These are phyloP conservation scores for Anastrepha obliqua DNA, from an alignment of 1,140 invertebrate species.

Conservation along the genomic window DNA sequence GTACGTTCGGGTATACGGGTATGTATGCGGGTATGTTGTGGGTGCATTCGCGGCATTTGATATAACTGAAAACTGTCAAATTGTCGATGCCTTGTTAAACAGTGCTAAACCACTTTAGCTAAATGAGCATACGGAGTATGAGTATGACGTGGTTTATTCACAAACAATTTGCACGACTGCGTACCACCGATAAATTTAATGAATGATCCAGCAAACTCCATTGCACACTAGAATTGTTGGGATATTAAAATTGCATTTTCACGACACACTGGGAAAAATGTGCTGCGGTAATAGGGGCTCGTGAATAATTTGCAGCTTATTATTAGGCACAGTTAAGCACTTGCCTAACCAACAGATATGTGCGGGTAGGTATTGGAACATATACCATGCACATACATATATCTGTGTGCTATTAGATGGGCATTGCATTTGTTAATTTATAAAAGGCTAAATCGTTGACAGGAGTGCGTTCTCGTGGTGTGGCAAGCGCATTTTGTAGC, in stretches of 20 bases:
- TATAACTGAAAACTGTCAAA: slow-evolving; percentile 38
- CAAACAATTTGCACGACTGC: slow-evolving; percentile 12
- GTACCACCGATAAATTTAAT: slow-evolving; percentile 43
- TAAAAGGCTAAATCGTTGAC: slow-evolving; percentile 7
- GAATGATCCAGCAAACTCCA: not conserved
- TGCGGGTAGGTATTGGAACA: too few relatives aligned
- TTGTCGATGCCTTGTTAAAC: not conserved
- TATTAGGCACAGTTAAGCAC: slow-evolving; percentile 3
- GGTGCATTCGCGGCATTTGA: slow-evolving; percentile 8
- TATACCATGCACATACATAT: not conserved
- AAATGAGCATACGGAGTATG: too few relatives aligned
- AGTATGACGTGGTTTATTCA: not conserved
- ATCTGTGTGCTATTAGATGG: not conserved
- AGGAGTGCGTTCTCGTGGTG: not conserved
- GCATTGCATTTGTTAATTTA: slow-evolving; percentile 4
- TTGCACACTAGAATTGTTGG: not conserved
- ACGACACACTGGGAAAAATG: not conserved
- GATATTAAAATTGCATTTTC: slow-evolving; percentile 44
- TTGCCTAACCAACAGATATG: too few relatives aligned
- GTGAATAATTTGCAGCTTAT: slow-evolving; percentile 33
- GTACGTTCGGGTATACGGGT: too few relatives aligned
- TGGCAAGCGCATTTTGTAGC: not conserved
- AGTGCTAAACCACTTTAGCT: slow-evolving; percentile 12
- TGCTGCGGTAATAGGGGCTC: slow-evolving; percentile 18
- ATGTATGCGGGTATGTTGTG: not conserved